Evolutionary conservation across 2,113 vertebrate genomes (phyloP).

Genomic region (Dicerorhinus sumatrensis): DNA sequence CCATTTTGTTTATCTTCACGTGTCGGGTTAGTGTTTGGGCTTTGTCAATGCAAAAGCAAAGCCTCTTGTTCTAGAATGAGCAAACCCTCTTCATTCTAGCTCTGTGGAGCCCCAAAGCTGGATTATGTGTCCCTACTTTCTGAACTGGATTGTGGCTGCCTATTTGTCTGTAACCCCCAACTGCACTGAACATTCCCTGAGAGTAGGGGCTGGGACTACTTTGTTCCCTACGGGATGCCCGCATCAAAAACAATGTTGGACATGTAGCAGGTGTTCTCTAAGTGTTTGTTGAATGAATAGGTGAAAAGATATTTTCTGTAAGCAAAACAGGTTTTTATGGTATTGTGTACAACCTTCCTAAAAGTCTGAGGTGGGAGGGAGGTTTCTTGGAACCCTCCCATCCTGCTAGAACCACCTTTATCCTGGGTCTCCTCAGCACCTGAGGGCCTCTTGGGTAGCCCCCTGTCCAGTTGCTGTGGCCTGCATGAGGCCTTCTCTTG

Average conservation of each 20-base stretch:
- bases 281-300: neutral
- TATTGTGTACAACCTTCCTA: neutral
- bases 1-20: neutral
- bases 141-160: no score
- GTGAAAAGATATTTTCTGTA: neutral
- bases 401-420: neutral
- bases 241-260: neutral
- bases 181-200: no score
- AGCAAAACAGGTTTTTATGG: neutral
- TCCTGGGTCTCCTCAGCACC: neutral
- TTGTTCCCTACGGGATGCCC: neutral
- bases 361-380: neutral
- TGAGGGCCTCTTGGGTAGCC: neutral
- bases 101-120: neutral
- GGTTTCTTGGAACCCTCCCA: neutral
- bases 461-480: neutral
- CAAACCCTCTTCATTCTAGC: neutral
- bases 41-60: neutral
- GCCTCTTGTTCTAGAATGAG: neutral
- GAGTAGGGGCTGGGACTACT: neutral
- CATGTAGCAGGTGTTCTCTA: neutral
- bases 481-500: neutral
- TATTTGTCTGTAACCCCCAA: neutral
- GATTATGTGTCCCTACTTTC: rapidly evolving
- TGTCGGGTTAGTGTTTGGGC: neutral